Base-by-base conservation (phyloP, 2,888 invertebrate genomes). In the Drepanosiphum platanoidis region DNA sequence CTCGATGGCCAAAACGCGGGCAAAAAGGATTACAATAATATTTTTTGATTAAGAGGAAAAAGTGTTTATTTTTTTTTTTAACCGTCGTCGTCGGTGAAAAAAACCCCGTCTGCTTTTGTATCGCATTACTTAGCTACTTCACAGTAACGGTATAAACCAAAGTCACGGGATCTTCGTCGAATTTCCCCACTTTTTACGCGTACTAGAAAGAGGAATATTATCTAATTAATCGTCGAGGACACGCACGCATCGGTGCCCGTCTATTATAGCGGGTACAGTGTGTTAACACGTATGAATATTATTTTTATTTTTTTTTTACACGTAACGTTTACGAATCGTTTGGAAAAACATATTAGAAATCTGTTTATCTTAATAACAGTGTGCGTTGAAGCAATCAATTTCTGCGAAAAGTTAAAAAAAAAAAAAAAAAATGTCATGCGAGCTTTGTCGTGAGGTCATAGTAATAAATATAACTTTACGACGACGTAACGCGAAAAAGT, bases 391-490 rank as follows among this genome's bases (percentile, higher is more conserved):
- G 15, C 22, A 77, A 70, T 52, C 34, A 52, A 27, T 30, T 80
- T 80, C 80, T 30, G 58, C 36, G 80, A 80, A 80, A 80, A 58
- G 46, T 80, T 39, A 18, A 22, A 70, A 66, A 34, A 30, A 66
- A 32, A 68, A 46, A 68, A 70, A 34, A 30, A 66, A 32, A 68
- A 46, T 46, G 52, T 27, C 70, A 8, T 2, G 13, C 27, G 52
- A 70, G 70, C 58, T 80, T 58, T 27, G 7, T 30, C 9, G 30
- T 36, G 22, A 80, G 46, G 42, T 66, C 61, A 30, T 27, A 15
- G 70, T 70, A 70, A 80, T 80, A 80, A 70, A 80, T 52, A 22
- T 18, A n/a, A 46, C 34, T 80, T 66, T n/a, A 46, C 68, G 64
- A 78, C 32, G 68, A 34, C 1, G 34, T 61, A 34, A 77, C 36